phyloP scores from a whole-genome alignment of 1,140 invertebrate genomes.

The Lepidurus apus region DNA sequence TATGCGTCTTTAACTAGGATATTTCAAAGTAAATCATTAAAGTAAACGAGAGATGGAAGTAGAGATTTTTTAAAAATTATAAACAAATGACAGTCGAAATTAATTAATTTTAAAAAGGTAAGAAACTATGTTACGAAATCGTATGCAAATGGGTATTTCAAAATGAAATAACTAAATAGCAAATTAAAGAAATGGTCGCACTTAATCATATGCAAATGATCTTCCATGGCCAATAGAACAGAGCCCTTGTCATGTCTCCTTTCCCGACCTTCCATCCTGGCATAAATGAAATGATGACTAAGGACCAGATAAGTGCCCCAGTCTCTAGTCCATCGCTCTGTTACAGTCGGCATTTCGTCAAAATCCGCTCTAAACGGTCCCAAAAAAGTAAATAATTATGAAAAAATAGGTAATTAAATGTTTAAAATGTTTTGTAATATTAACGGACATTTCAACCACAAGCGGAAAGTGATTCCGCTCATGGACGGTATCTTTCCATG shows the following conservation, averaged over 20 bases:
- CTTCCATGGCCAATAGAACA: slow-evolving; percentile 3
- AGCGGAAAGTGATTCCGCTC: slow-evolving; percentile 30
- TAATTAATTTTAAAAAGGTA: too few species aligned
- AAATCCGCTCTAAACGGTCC: background rate
- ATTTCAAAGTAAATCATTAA: too few species aligned
- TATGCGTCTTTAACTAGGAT: too few species aligned
- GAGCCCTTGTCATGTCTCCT: slow-evolving; percentile 17
- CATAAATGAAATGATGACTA: slow-evolving; percentile 27
- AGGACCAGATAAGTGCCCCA: slow-evolving; percentile 27
- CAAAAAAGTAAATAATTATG: background rate
- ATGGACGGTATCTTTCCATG: slow-evolving; percentile 31
- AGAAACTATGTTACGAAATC: too few species aligned
- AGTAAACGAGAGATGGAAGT: too few species aligned
- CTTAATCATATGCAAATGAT: slow-evolving; percentile 25
- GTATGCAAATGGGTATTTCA: background rate
- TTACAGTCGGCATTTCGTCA: background rate
- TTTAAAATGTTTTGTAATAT: background rate
- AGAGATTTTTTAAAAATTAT: too few species aligned
- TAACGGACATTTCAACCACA: slow-evolving; percentile 32
- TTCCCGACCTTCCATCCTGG: slow-evolving; percentile 25
- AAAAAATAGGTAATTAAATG: background rate
- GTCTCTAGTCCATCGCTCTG: slow-evolving; percentile 26
- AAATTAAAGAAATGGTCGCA: slow-evolving; percentile 12
- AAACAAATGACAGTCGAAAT: too few species aligned
- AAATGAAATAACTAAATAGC: background rate